Evolutionary conservation across 2,888 invertebrate genomes (phyloP).

Genomic region (Lathronympha strigana): DNA sequence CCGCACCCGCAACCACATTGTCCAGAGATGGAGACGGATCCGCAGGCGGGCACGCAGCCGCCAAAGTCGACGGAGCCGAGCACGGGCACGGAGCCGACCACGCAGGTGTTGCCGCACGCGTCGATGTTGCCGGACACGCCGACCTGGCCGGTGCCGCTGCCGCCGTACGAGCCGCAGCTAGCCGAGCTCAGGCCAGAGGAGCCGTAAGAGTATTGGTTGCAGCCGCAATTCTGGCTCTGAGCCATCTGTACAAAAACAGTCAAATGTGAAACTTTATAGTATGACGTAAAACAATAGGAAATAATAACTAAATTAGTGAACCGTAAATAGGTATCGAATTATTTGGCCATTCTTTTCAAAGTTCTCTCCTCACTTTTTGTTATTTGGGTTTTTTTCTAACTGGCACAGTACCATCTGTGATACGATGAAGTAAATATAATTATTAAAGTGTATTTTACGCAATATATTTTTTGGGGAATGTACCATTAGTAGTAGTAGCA

Average conservation of each 20-base stretch:
- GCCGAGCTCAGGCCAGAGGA: background rate
- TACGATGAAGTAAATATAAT: too few species aligned
- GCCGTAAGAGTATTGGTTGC: constrained; percentile 9
- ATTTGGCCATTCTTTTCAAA: too few species aligned
- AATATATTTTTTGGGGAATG: too few species aligned
- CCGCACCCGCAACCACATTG: constrained; percentile 33
- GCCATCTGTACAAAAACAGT: constrained; percentile 7
- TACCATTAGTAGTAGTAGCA: too few species aligned
- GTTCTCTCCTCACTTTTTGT: too few species aligned
- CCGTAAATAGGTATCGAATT: too few species aligned
- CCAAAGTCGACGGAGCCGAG: constrained; percentile 55
- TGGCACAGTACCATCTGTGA: too few species aligned
- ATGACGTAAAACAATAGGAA: background rate
- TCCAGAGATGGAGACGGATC: constrained; percentile 43
- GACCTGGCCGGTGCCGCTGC: constrained; percentile 51
- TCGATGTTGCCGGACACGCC: constrained; percentile 52
- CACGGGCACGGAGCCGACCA: constrained; percentile 56
- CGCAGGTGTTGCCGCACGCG: constrained; percentile 50
- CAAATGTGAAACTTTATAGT: background rate
- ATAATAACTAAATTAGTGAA: background rate
- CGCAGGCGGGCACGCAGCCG: constrained; percentile 53
- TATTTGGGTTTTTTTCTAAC: too few species aligned
- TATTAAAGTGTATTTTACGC: too few species aligned
- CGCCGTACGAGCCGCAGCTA: constrained; percentile 47
- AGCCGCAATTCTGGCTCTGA: constrained; percentile 25